Evolutionary conservation across 2,797 vertebrate species (phyloP).

Genomic region (Acropternis orthonyx): DNA sequence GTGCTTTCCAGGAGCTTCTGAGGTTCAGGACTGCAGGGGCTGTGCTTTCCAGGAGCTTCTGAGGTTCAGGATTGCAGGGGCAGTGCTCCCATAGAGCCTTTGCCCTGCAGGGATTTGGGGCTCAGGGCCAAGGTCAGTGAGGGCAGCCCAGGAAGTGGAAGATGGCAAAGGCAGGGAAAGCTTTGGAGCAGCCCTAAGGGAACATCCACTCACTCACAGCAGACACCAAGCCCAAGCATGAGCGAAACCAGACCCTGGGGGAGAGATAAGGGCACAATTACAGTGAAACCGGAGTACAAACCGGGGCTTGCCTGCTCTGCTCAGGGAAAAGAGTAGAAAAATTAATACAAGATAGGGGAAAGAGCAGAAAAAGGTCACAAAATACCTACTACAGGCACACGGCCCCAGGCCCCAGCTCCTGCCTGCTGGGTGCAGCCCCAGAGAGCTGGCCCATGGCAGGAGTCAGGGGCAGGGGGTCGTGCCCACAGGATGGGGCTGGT

Average conservation of each 20-base stretch:
- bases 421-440: neutral
- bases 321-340: neutral
- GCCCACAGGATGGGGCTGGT: neutral
- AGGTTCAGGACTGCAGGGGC: neutral
- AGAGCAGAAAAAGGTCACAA: neutral
- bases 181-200: neutral
- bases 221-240: neutral
- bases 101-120: neutral
- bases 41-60: neutral
- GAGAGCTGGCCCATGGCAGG: neutral
- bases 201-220: neutral
- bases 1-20: neutral
- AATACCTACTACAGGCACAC: neutral
- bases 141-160: neutral
- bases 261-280: slow-evolving; percentile 35
- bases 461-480: fast-evolving
- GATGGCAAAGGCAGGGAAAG: neutral
- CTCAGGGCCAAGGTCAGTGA: fast-evolving
- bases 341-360: neutral
- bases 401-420: neutral
- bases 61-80: neutral
- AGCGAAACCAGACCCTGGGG: slow-evolving; percentile 43
- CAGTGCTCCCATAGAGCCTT: fast-evolving
- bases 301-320: neutral
- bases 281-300: slow-evolving; percentile 13